These are phyloP conservation scores for Drosophila bunnanda DNA, from an alignment of 2,888 invertebrate genomes.

Conservation along the genomic window DNA sequence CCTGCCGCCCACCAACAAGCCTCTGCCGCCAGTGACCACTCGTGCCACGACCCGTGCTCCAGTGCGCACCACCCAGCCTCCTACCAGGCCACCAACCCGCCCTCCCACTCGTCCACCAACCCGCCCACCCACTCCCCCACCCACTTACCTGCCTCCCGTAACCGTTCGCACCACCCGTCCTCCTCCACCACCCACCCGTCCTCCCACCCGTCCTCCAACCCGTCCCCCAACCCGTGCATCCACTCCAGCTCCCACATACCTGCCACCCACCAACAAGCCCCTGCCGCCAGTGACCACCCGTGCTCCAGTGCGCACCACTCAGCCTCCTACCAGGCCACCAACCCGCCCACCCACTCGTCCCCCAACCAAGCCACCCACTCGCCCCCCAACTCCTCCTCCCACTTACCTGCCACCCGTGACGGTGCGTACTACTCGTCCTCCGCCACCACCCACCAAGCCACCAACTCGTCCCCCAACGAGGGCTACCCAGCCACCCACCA, in stretches of 20 bases:
- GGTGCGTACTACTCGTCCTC: constrained; percentile 16
- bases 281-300: constrained; percentile 56
- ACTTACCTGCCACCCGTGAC: constrained; percentile 55
- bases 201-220: constrained; percentile 62
- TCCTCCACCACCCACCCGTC: constrained; percentile 47
- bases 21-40: constrained; percentile 47
- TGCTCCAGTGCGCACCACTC: constrained; percentile 34
- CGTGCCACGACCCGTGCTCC: constrained; percentile 47
- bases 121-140: constrained; percentile 32
- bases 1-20: constrained; percentile 59
- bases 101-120: constrained; percentile 33
- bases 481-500: constrained; percentile 22
- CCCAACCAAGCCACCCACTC: constrained; percentile 44
- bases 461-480: constrained; percentile 63
- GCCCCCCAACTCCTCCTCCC: constrained; percentile 26
- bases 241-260: constrained; percentile 52
- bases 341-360: constrained; percentile 45
- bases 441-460: constrained; percentile 33
- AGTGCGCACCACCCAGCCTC: constrained; percentile 50
- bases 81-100: constrained; percentile 54
- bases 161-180: constrained; percentile 19
- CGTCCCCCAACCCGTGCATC: constrained; percentile 13
- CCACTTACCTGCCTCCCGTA: constrained; percentile 59
- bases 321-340: constrained; percentile 44
- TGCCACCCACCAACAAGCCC: constrained; percentile 66